Evolutionary conservation across 2,113 vertebrate species (phyloP).

Genomic region (Rhineura floridana): DNA sequence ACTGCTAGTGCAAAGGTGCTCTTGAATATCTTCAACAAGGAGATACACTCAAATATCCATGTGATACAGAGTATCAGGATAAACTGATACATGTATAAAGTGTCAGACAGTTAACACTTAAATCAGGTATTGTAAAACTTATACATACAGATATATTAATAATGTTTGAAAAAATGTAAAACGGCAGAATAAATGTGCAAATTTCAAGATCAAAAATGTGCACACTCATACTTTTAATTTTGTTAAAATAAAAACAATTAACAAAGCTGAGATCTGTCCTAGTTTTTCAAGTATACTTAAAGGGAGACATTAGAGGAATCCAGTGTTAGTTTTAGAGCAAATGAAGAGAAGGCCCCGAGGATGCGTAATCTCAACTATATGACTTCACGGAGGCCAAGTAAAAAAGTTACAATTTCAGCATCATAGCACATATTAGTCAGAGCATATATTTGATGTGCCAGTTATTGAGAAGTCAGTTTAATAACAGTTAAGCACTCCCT

Average conservation of each 20-base stretch:
- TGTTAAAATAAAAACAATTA: slow-evolving; percentile 65
- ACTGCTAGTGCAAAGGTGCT: slow-evolving; percentile 66
- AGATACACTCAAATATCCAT: slow-evolving; percentile 47
- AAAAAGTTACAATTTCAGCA: slow-evolving; percentile 34
- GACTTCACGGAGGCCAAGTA: neutral
- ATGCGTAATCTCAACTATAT: neutral
- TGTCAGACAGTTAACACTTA: slow-evolving; percentile 73
- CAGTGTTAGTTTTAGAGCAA: slow-evolving; percentile 38
- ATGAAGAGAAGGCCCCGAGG: neutral
- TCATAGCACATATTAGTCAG: neutral
- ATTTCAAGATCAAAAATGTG: slow-evolving; percentile 63
- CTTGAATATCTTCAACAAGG: slow-evolving; percentile 65
- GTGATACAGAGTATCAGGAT: slow-evolving; percentile 55
- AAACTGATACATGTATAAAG: slow-evolving; percentile 66
- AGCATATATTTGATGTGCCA: neutral
- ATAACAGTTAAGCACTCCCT: neutral
- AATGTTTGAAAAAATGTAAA: slow-evolving; percentile 74
- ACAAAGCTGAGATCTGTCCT: slow-evolving; percentile 75
- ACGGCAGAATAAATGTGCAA: slow-evolving; percentile 71
- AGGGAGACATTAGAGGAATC: slow-evolving; percentile 19
- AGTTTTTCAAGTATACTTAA: slow-evolving; percentile 58
- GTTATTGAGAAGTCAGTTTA: neutral
- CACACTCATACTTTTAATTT: slow-evolving; percentile 73
- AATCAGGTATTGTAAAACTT: slow-evolving; percentile 78
- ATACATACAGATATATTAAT: slow-evolving; percentile 74